Evolutionary conservation across 2,113 vertebrate species (phyloP).

Genomic region (Tauraco erythrolophus): DNA sequence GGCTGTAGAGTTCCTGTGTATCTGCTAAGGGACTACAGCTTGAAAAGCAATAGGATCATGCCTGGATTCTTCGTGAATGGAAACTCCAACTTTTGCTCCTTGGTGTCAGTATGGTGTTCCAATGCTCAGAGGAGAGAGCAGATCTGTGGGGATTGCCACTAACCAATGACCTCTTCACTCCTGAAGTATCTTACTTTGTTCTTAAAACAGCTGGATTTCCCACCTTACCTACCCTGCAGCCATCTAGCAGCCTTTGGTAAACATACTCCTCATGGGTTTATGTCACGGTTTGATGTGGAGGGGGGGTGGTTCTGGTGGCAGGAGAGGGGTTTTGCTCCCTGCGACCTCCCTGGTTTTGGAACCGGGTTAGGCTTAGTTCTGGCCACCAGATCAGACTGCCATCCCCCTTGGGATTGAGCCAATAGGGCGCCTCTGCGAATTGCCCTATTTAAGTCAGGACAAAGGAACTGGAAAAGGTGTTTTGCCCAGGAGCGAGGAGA

Average conservation of each 20-base stretch:
- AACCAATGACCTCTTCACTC: background rate
- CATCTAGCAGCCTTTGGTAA: background rate
- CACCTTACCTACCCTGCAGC: background rate
- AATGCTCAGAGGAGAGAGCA: background rate
- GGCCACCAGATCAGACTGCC: no score
- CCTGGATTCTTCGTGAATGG: background rate
- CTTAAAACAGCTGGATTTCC: background rate
- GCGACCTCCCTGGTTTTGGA: no score
- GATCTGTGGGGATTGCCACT: background rate
- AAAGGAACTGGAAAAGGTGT: no score
- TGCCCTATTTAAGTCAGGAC: no score
- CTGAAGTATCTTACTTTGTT: background rate
- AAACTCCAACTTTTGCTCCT: background rate
- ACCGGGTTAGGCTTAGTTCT: no score
- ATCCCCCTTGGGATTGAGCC: no score
- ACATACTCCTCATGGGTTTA: background rate
- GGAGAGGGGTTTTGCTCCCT: no score
- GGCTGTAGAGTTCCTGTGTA: background rate
- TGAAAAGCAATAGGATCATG: background rate
- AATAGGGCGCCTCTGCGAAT: no score
- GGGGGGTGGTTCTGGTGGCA: no score
- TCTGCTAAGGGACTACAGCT: background rate
- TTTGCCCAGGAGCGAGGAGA: no score
- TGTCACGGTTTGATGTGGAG: no score
- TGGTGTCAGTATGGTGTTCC: background rate